These are phyloP conservation scores for Euwallacea fornicatus DNA, from an alignment of 1,140 invertebrate genomes.

Conservation along the genomic window DNA sequence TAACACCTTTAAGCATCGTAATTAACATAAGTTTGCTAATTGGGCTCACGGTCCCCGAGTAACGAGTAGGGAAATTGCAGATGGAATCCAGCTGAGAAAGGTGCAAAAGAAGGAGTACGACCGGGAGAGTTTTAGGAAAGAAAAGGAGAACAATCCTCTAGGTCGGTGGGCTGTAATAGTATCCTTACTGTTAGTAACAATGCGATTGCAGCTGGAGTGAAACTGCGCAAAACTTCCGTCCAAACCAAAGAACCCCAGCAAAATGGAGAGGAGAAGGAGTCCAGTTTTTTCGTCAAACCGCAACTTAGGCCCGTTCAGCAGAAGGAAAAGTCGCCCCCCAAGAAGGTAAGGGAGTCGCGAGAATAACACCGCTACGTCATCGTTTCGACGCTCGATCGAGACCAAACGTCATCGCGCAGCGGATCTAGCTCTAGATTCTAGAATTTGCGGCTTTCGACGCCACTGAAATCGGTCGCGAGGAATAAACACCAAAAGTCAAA, in stretches of 20 bases:
- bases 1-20: too few species aligned
- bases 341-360: constrained; percentile 31
- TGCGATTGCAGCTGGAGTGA: constrained; percentile 40
- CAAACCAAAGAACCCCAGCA: constrained; percentile 47
- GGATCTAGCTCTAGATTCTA: too few species aligned
- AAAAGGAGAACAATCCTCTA: constrained; percentile 42
- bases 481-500: neutral
- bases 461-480: neutral
- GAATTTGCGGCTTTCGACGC: too few species aligned
- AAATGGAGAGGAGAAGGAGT: constrained; percentile 48
- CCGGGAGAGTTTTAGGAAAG: constrained; percentile 42
- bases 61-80: constrained; percentile 28
- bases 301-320: constrained; percentile 50
- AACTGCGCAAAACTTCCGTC: constrained; percentile 44
- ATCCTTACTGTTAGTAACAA: too few species aligned
- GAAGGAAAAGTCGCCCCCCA: constrained; percentile 45
- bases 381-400: too few species aligned
- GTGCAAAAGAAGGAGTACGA: constrained; percentile 45
- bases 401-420: too few species aligned
- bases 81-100: constrained; percentile 42
- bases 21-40: too few species aligned
- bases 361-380: too few species aligned
- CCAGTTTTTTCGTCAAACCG: constrained; percentile 48
- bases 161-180: constrained; percentile 20
- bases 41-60: too few species aligned